phyloP scores from a whole-genome alignment of 1,140 invertebrate species.

The Chymomyza costata region DNA sequence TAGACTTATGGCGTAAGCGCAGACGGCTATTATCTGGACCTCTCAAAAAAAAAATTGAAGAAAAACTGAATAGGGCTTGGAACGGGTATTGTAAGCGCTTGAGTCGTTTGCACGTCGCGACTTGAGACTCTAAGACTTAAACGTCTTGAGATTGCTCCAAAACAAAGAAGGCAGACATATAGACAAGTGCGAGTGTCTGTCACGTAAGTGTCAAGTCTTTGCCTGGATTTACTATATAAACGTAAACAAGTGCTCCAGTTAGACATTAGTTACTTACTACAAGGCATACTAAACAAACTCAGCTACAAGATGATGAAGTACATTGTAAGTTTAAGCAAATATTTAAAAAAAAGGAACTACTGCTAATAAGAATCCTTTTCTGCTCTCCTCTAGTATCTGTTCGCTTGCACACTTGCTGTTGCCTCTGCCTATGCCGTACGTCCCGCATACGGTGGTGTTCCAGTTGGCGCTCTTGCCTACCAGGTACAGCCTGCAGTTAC shows the following conservation, averaged over 20 bases:
- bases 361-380: constrained; percentile 13
- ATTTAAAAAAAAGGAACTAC: constrained; percentile 7
- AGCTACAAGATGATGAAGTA: constrained; percentile 58
- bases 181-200: constrained; percentile 34
- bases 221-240: constrained; percentile 63
- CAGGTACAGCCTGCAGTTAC: constrained; percentile 60
- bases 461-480: constrained; percentile 47
- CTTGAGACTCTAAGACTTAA: too few species aligned
- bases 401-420: constrained; percentile 49
- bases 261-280: constrained; percentile 55
- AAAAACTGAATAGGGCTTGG: too few species aligned
- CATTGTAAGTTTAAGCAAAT: constrained; percentile 43
- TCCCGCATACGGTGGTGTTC: constrained; percentile 24
- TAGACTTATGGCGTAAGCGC: constrained; percentile 51
- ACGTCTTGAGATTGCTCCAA: constrained; percentile 54
- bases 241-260: constrained; percentile 34
- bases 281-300: constrained; percentile 46
- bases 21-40: constrained; percentile 59
- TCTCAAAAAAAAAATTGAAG: too few species aligned
- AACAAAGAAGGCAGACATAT: constrained; percentile 29
- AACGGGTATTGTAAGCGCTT: too few species aligned
- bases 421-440: constrained; percentile 36
- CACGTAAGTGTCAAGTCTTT: constrained; percentile 49
- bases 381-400: neutral
- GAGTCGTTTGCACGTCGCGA: constrained; percentile 38